Percentiles rank a stretch among this genome's conserved stretches.
These are phyloP conservation scores for Hyperoplus lanceolatus DNA, from an alignment of 2,797 vertebrate genomes.

Conservation along the genomic window DNA sequence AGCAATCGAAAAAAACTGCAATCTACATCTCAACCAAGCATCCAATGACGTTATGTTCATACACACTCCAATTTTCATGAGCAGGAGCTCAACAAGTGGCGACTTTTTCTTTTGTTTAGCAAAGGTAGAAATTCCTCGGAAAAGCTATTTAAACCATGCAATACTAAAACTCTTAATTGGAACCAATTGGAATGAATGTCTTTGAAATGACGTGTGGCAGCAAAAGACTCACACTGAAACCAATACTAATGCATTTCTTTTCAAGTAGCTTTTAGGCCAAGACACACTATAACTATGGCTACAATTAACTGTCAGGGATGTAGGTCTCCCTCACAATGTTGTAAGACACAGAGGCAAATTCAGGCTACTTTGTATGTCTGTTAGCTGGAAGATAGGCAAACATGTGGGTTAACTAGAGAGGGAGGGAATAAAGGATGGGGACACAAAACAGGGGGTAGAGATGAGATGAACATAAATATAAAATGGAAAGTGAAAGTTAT, in stretches of 20 bases:
- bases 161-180: conserved; percentile 37
- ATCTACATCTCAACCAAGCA: background rate
- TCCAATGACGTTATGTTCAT: too few species aligned
- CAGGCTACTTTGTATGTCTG: conserved; percentile 33
- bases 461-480: background rate
- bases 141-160: conserved; percentile 35
- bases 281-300: conserved; percentile 34
- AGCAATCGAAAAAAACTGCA: too few species aligned
- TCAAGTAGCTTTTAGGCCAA: conserved; percentile 29
- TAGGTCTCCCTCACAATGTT: conserved; percentile 49
- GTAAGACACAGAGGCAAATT: conserved; percentile 1
- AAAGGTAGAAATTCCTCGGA: conserved; percentile 19
- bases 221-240: conserved; percentile 50
- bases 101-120: background rate
- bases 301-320: conserved; percentile 56
- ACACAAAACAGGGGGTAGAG: background rate
- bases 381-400: too few species aligned
- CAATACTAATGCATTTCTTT: conserved; percentile 42
- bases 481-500: background rate
- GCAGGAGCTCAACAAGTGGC: background rate
- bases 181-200: conserved; percentile 52
- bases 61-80: background rate
- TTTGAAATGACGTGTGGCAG: conserved; percentile 46
- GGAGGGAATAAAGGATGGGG: background rate
- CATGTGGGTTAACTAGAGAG: background rate